Conservation (phyloP, 2,888 invertebrate genomes). For the Dermolepida albohirtum region DNA sequence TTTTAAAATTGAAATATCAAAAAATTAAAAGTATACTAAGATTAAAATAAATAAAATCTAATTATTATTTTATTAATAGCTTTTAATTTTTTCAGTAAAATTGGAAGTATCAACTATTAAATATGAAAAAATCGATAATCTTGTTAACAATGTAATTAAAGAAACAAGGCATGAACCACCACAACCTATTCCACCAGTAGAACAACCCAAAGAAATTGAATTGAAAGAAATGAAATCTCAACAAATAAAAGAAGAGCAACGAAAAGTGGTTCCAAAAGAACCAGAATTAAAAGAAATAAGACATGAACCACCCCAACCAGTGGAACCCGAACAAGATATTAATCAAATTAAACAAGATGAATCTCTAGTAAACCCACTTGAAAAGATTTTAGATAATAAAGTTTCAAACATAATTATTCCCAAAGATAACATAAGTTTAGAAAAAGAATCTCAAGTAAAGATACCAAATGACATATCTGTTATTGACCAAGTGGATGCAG, state of each 20-base stretch:
- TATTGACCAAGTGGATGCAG: slow-evolving; percentile 64
- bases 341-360: slow-evolving; percentile 30
- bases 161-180: slow-evolving; percentile 62
- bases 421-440: slow-evolving; percentile 18
- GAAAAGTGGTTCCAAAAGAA: slow-evolving; percentile 4
- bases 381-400: slow-evolving; percentile 7
- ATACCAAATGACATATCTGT: slow-evolving; percentile 41
- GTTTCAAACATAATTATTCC: background rate
- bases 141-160: slow-evolving; percentile 51
- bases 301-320: slow-evolving; percentile 63
- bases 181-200: slow-evolving; percentile 59
- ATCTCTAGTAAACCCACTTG: slow-evolving; percentile 2
- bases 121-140: slow-evolving; percentile 1
- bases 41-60: too few relatives aligned
- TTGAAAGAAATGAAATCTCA: background rate
- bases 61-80: background rate
- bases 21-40: too few relatives aligned
- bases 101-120: slow-evolving; percentile 14
- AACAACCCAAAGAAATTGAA: slow-evolving; percentile 38
- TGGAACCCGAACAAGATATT: slow-evolving; percentile 54
- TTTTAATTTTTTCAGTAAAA: slow-evolving; percentile 28
- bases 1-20: too few relatives aligned
- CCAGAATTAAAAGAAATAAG: slow-evolving; percentile 57
- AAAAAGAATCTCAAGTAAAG: slow-evolving; percentile 12
- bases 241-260: background rate